Conservation (phyloP, 2,113 vertebrate species). For the Phyllopteryx taeniolatus region DNA sequence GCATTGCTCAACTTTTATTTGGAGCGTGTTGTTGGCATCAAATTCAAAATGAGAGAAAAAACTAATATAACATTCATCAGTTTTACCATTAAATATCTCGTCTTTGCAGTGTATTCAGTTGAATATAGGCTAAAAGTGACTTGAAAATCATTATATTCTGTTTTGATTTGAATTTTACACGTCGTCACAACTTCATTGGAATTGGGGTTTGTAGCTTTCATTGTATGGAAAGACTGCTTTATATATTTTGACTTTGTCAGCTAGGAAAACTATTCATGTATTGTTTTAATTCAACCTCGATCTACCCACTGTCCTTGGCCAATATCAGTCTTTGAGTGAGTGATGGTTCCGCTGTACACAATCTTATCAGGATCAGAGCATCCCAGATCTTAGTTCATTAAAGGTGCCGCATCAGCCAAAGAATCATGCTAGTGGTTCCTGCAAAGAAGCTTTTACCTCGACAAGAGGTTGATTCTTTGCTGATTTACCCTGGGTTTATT, state of each 20-base stretch:
- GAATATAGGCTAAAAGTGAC: no score
- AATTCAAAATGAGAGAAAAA: no score
- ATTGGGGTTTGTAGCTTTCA: no score
- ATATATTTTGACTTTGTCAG: background rate
- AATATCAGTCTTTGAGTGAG: constrained; percentile 30
- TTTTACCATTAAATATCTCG: no score
- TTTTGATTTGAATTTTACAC: no score
- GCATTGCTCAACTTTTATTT: no score
- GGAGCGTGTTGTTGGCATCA: no score
- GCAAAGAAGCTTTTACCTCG: constrained; percentile 44
- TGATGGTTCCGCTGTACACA: constrained; percentile 28
- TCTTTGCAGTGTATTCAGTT: no score
- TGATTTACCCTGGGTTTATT: constrained; percentile 9
- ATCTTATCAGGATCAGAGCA: constrained; percentile 27
- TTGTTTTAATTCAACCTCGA: constrained; percentile 31
- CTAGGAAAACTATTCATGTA: background rate
- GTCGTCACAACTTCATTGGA: no score
- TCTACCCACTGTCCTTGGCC: constrained; percentile 29
- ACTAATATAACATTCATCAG: no score
- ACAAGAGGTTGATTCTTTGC: constrained; percentile 32
- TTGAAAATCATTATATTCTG: no score
- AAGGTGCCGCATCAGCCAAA: constrained; percentile 9
- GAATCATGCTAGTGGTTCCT: constrained; percentile 42
- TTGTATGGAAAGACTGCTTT: background rate
- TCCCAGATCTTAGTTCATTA: constrained; percentile 5